A percentile compares a stretch with the other conserved stretches of the same genome.
Conservation (phyloP, 2,797 vertebrate species). For the Chaunax sp. region DNA sequence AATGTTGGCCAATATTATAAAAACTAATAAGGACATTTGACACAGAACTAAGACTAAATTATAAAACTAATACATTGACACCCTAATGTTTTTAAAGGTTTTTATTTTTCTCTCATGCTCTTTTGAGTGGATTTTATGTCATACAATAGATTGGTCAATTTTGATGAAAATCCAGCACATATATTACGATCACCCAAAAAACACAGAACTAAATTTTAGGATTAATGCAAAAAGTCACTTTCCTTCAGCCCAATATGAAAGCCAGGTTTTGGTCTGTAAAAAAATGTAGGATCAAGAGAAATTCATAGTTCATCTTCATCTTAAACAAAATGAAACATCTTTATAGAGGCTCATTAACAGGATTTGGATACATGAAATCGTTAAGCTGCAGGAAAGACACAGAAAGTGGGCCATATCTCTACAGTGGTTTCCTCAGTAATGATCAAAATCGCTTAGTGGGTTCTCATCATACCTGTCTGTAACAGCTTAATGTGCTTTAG, state of each 20-base stretch:
- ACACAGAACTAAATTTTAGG: not conserved
- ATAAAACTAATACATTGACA: not conserved
- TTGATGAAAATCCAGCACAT: not conserved
- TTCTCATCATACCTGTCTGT: conserved; percentile 14
- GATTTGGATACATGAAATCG: not conserved
- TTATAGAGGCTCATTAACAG: not conserved
- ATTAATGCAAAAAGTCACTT: not conserved
- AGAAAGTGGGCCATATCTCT: not conserved
- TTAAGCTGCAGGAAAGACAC: not conserved
- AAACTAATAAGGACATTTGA: too few species aligned
- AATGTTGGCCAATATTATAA: too few species aligned
- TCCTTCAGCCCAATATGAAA: not conserved
- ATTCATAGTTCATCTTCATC: not conserved
- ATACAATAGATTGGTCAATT: not conserved
- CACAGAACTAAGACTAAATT: too few species aligned
- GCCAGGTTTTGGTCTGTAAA: not conserved
- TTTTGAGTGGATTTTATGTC: not conserved
- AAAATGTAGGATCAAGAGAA: not conserved
- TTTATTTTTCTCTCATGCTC: not conserved
- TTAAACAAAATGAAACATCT: not conserved
- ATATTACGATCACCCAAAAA: not conserved
- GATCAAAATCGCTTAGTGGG: conserved; percentile 14
- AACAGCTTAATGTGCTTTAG: conserved; percentile 25
- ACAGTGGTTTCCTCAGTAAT: conserved; percentile 7
- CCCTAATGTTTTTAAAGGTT: conserved; percentile 23